Base-by-base conservation (phyloP, 2,113 vertebrate genomes). In the western clawed frog (Xenopus tropicalis) region DNA sequence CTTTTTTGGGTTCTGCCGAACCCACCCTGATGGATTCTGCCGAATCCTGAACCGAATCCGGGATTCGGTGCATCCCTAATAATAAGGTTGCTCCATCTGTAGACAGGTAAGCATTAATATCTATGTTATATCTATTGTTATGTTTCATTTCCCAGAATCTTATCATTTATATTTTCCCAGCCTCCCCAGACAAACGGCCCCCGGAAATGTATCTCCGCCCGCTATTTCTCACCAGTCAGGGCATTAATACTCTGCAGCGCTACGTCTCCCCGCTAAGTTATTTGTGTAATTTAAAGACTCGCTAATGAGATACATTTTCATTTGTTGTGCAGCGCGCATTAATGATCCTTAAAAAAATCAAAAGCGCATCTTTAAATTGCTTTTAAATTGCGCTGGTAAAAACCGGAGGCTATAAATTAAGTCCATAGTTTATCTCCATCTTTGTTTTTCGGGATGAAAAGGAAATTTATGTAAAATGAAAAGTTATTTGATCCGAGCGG, bases 321-420 rank as follows among this genome's bases (percentile, higher is more conserved):
- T 76, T 76, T 76, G 73, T 76, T 76, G 73, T 69, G 73, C 58
- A 69, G 73, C 24, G 58, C 56, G 73, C 73, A 76, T 76, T 76
- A 76, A 76, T 76, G 73, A 76, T 69, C 73, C 73, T 76, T 76
- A 76, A 76, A 76, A 76, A 76, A 76, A 69, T 76, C 73, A 69
- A 76, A 76, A 69, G 66, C 73, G 66, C 73, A 76, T 69, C 73
- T 76, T 76, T 76, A 76, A 76, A 76, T 76, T 76, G 73, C 73
- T 76, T 76, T 76, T 76, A 76, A 76, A 76, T 76, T 76, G 73
- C 73, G 22, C 73, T 76, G 59, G 73, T 76, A 69, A 76, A n/a
- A 69, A 76, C 73, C 73, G 57, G 66, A 63, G 73, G 73, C 73
- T 63, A 76, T 76, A 76, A 76, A 76, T 76, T 76, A 76, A 69